Percentiles rank a stretch among this genome's conserved stretches.
Evolutionary conservation across 2,797 vertebrate genomes (phyloP).

Genomic region (Malacoraja senta): DNA sequence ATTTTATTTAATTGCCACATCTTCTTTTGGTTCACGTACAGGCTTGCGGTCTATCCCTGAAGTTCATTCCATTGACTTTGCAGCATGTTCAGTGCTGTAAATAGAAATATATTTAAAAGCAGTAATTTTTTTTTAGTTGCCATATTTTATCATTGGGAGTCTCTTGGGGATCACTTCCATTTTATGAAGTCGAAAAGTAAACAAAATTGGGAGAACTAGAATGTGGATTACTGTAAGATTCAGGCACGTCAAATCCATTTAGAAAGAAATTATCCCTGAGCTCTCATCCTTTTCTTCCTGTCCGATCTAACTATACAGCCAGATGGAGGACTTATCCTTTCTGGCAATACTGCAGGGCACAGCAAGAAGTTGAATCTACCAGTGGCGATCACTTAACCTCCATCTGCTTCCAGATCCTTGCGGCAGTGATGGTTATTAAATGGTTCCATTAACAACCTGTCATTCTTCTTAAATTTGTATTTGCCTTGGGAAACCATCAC

Average conservation of each 20-base stretch:
- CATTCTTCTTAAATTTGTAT: background rate
- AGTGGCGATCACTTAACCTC: constrained; percentile 19
- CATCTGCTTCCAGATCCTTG: constrained; percentile 2
- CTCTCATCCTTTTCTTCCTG: constrained; percentile 19
- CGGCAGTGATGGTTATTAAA: background rate
- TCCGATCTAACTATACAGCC: background rate
- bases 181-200: too few relatives aligned
- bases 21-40: too few relatives aligned
- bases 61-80: too few relatives aligned
- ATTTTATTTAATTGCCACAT: too few relatives aligned
- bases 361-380: constrained; percentile 1
- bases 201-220: background rate
- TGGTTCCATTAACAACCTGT: constrained; percentile 24
- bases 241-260: background rate
- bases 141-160: too few relatives aligned
- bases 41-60: too few relatives aligned
- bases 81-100: too few relatives aligned
- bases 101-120: background rate
- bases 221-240: too few relatives aligned
- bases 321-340: constrained; percentile 29
- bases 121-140: background rate
- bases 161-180: too few relatives aligned
- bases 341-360: constrained; percentile 22
- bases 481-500: background rate
- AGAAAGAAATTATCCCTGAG: background rate